These are phyloP conservation scores for Phaethornis superciliosus DNA, from an alignment of 2,113 vertebrate species.

Conservation along the genomic window DNA sequence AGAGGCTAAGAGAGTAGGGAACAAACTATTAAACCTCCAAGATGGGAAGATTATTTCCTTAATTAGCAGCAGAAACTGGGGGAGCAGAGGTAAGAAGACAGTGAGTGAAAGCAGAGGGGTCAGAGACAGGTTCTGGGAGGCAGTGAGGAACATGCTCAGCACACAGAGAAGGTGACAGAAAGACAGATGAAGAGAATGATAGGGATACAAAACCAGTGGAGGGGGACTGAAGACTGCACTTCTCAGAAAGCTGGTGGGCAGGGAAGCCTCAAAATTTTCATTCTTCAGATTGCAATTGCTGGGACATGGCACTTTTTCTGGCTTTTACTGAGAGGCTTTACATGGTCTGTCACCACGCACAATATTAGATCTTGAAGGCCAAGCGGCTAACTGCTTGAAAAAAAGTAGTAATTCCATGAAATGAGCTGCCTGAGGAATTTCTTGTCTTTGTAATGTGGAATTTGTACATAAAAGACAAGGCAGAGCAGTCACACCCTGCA, in stretches of 20 bases:
- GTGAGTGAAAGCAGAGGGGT: background rate
- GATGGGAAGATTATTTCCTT: background rate
- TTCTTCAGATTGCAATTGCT: background rate
- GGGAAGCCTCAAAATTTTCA: background rate
- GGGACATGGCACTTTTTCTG: background rate
- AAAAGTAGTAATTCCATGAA: slow-evolving; percentile 10
- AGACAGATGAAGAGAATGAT: background rate
- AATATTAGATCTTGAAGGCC: background rate
- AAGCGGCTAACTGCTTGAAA: slow-evolving; percentile 2
- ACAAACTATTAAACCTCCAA: background rate
- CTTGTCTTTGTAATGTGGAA: background rate
- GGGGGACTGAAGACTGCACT: background rate
- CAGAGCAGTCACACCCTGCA: background rate
- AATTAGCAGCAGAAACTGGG: background rate
- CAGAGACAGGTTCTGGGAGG: background rate
- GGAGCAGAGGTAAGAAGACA: background rate
- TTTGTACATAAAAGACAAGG: background rate
- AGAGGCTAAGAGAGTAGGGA: background rate
- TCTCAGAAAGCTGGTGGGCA: background rate
- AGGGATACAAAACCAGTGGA: background rate
- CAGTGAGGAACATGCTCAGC: background rate
- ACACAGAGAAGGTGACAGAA: background rate
- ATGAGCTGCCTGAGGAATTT: background rate
- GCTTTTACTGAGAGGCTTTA: background rate
- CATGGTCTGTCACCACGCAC: background rate